These are phyloP conservation scores for Norana najaformis DNA, from an alignment of 2,888 invertebrate genomes.

Conservation along the genomic window DNA sequence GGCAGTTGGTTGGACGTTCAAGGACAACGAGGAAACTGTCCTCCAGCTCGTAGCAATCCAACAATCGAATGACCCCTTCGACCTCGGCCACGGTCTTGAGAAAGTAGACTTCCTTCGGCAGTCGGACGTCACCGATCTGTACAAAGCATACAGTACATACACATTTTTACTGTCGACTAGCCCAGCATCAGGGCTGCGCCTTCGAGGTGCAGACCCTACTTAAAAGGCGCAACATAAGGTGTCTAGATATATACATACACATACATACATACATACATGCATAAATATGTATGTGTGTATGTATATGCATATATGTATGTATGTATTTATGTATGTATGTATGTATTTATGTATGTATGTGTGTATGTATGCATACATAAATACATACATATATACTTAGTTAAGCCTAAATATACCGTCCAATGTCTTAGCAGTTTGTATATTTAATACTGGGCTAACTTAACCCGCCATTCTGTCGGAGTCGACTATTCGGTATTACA, in stretches of 20 bases:
- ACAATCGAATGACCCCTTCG: conserved; percentile 66
- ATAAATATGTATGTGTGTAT: not conserved
- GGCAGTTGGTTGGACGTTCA: conserved; percentile 67
- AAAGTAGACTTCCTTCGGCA: conserved; percentile 68
- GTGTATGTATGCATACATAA: too few relatives aligned
- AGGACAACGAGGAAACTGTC: conserved; percentile 68
- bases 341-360: too few relatives aligned
- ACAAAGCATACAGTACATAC: conserved; percentile 42
- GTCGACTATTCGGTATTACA: too few relatives aligned
- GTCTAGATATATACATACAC: conserved; percentile 27
- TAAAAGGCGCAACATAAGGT: not conserved
- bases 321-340: not conserved
- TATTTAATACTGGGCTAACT: too few relatives aligned
- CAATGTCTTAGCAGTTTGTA: too few relatives aligned
- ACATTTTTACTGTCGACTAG: too few relatives aligned
- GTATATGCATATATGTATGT: not conserved
- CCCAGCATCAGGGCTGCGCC: too few relatives aligned
- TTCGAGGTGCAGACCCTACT: not conserved
- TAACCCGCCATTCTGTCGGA: too few relatives aligned
- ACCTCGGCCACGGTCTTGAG: conserved; percentile 65
- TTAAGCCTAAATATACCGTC: too few relatives aligned
- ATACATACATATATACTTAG: too few relatives aligned
- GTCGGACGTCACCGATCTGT: conserved; percentile 56
- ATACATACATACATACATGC: conserved; percentile 26
- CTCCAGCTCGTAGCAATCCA: conserved; percentile 67